Conservation (phyloP, 1,140 invertebrate genomes). For the Drosophila obscura region DNA sequence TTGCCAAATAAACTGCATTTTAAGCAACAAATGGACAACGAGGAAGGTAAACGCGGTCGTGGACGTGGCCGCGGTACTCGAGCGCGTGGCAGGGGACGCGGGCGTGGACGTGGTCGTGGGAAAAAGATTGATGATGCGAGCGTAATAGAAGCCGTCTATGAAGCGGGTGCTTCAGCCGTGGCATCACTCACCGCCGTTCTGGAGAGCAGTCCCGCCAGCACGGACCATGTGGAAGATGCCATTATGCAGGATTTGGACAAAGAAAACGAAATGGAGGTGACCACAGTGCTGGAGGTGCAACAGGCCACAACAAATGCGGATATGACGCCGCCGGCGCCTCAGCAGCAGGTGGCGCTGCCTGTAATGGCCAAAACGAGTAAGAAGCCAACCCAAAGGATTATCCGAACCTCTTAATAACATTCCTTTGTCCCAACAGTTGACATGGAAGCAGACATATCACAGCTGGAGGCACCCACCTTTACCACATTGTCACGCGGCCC, state of each 20-base stretch:
- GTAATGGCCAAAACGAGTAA: slow-evolving; percentile 63
- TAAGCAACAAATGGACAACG: slow-evolving; percentile 65
- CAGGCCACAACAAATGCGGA: slow-evolving; percentile 42
- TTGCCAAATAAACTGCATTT: neutral
- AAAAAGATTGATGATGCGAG: slow-evolving; percentile 89
- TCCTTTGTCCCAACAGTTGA: slow-evolving; percentile 86
- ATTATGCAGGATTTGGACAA: slow-evolving; percentile 57
- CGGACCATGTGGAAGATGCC: slow-evolving; percentile 56
- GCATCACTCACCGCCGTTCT: slow-evolving; percentile 48
- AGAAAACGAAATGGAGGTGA: slow-evolving; percentile 60
- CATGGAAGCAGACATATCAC: slow-evolving; percentile 94
- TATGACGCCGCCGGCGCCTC: slow-evolving; percentile 31
- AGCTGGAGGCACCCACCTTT: slow-evolving; percentile 94
- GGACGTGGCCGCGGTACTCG: slow-evolving; percentile 86
- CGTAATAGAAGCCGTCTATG: slow-evolving; percentile 84
- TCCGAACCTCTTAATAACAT: neutral
- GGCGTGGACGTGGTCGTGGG: slow-evolving; percentile 88
- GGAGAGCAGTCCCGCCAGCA: slow-evolving; percentile 52
- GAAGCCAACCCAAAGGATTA: slow-evolving; percentile 3
- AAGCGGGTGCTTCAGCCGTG: slow-evolving; percentile 17
- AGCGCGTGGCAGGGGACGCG: slow-evolving; percentile 86
- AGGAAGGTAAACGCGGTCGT: slow-evolving; percentile 86
- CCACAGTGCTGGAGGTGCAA: slow-evolving; percentile 28
- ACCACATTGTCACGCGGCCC: slow-evolving; percentile 94
- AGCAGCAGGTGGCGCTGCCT: slow-evolving; percentile 53